phyloP scores from a whole-genome alignment of 2,113 vertebrate species.

The Trematocara variabile region DNA sequence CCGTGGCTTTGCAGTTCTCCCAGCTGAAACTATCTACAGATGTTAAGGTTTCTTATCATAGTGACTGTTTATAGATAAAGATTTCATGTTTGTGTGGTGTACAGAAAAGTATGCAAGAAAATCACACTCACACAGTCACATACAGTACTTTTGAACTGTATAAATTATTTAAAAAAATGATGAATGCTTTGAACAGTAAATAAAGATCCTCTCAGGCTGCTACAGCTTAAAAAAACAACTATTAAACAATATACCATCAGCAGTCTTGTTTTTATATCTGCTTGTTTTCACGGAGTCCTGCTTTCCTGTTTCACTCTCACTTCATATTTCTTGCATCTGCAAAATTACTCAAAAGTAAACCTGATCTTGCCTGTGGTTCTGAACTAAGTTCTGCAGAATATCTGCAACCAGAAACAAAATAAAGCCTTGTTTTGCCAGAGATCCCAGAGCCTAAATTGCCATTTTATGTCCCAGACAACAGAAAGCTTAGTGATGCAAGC shows the following conservation, averaged over 20 bases:
- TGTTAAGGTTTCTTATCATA: constrained; percentile 15
- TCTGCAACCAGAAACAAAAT: background rate
- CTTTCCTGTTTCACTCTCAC: background rate
- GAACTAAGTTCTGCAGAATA: background rate
- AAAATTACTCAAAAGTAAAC: background rate
- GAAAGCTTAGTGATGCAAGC: constrained; percentile 46
- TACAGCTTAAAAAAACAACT: background rate
- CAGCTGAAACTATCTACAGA: constrained; percentile 37
- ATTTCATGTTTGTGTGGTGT: constrained; percentile 10
- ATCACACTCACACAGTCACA: background rate
- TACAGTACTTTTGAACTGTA: background rate
- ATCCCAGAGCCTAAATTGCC: background rate
- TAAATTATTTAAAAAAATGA: fast-evolving
- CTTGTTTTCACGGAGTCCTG: background rate
- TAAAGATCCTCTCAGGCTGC: background rate
- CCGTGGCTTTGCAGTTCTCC: constrained; percentile 37
- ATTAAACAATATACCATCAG: background rate
- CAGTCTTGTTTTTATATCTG: background rate
- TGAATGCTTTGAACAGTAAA: background rate
- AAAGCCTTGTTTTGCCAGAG: constrained; percentile 19
- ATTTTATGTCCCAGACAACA: constrained; percentile 32
- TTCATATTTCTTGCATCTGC: background rate
- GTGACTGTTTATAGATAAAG: constrained; percentile 22
- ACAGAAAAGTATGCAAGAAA: background rate
- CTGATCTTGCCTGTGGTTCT: background rate